phyloP scores from a whole-genome alignment of 2,888 invertebrate species.

The Oxyteleia sp. region DNA sequence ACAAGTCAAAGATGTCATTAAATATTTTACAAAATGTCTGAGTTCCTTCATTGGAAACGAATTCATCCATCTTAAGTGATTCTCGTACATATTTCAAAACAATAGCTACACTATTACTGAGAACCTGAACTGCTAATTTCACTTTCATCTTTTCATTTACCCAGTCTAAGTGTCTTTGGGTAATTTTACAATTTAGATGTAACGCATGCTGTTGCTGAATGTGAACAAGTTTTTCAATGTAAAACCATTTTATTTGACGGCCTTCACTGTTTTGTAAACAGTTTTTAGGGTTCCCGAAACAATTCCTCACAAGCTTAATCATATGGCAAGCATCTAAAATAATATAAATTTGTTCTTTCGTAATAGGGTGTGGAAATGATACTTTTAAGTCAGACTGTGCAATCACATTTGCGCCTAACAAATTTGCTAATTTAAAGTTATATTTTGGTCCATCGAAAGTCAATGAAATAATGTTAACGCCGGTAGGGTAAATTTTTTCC shows the following conservation, averaged over 20 bases:
- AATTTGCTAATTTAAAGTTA: slow-evolving; percentile 47
- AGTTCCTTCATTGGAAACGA: slow-evolving; percentile 39
- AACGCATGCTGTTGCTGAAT: background rate
- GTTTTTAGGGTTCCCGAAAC: slow-evolving; percentile 16
- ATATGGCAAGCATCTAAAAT: slow-evolving; percentile 63
- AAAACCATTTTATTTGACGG: slow-evolving; percentile 54
- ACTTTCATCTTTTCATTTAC: slow-evolving; percentile 76
- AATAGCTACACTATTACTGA: slow-evolving; percentile 73
- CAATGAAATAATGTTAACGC: slow-evolving; percentile 37
- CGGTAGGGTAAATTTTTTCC: slow-evolving; percentile 37
- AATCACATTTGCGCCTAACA: slow-evolving; percentile 46
- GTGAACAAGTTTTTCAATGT: background rate
- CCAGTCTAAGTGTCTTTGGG: slow-evolving; percentile 57
- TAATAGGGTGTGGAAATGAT: slow-evolving; percentile 25
- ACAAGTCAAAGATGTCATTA: slow-evolving; percentile 77
- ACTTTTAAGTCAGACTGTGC: background rate
- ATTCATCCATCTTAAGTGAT: slow-evolving; percentile 21
- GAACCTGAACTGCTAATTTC: slow-evolving; percentile 71
- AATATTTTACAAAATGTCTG: slow-evolving; percentile 66
- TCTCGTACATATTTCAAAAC: slow-evolving; percentile 60
- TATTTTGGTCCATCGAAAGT: slow-evolving; percentile 63
- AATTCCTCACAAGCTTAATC: slow-evolving; percentile 56
- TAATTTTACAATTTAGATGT: slow-evolving; percentile 65
- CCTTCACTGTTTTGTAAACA: slow-evolving; percentile 36
- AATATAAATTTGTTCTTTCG: slow-evolving; percentile 34